Evolutionary conservation across 2,113 vertebrate species (phyloP).

Genomic region (Phodopus roborovskii): DNA sequence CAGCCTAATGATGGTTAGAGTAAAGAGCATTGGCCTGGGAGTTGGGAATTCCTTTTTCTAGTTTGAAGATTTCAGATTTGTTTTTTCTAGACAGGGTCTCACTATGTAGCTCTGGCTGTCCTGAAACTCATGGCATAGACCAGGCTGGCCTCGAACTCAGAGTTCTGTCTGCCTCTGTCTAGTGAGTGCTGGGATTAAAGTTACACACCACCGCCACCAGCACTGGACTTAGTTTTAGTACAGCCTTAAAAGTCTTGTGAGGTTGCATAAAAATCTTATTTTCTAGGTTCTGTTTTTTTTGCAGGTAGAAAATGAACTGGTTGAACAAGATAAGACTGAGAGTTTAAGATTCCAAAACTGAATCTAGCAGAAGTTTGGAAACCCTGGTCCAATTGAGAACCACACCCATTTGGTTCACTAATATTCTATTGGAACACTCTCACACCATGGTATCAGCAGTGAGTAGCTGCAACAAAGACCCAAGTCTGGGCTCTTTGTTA

Average conservation of each 20-base stretch:
- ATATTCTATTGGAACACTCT: neutral
- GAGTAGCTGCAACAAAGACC: neutral
- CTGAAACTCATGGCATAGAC: neutral
- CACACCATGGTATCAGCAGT: no score
- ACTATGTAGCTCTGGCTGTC: neutral
- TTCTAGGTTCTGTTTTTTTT: slow-evolving; percentile 18
- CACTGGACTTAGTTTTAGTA: neutral
- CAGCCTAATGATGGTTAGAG: neutral
- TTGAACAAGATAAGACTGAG: neutral
- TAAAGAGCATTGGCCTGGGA: neutral
- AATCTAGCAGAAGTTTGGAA: neutral
- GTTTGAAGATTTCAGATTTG: neutral
- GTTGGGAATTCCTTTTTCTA: neutral
- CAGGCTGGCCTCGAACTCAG: neutral
- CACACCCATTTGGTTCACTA: neutral
- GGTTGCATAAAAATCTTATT: neutral
- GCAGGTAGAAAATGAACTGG: neutral
- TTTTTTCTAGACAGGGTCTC: neutral
- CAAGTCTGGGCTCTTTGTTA: neutral
- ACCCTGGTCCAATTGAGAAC: neutral
- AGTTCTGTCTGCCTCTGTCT: neutral
- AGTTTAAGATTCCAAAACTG: neutral
- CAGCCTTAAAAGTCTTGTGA: neutral
- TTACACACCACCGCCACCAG: rapidly evolving
- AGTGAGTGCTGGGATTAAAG: neutral